A percentile compares a stretch with the other conserved stretches of the same genome.
These are phyloP conservation scores for Squalus acanthias DNA, from an alignment of 2,797 vertebrate species.

Conservation along the genomic window DNA sequence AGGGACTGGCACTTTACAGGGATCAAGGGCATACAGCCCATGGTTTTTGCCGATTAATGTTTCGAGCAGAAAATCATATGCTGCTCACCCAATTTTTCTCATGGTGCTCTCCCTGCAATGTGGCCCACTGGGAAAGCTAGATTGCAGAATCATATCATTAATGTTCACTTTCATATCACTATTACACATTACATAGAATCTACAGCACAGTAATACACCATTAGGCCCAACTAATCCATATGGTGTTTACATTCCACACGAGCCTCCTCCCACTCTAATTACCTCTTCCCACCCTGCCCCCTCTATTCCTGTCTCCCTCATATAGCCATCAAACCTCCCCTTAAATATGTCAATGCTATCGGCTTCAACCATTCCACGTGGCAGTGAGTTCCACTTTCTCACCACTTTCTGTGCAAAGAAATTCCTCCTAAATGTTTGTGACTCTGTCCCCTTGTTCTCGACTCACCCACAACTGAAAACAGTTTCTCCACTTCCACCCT, in stretches of 20 bases:
- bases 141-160: neutral
- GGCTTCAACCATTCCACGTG: neutral
- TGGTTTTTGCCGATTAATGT: neutral
- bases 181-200: neutral
- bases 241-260: neutral
- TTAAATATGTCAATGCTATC: neutral
- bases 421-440: neutral
- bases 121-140: neutral
- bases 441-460: neutral
- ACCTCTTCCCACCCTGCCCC: neutral
- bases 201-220: too few species aligned
- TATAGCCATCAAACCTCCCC: neutral
- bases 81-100: neutral
- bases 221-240: neutral
- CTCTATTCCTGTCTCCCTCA: neutral
- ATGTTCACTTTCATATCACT: neutral
- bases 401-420: neutral
- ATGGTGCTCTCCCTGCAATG: neutral
- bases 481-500: neutral
- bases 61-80: neutral
- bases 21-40: neutral
- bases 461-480: too few species aligned
- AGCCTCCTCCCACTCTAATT: neutral
- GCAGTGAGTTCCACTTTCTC: neutral
- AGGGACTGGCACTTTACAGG: neutral